Base-by-base conservation (phyloP, 2,888 invertebrate species). In the Pristionchus japonicus region DNA sequence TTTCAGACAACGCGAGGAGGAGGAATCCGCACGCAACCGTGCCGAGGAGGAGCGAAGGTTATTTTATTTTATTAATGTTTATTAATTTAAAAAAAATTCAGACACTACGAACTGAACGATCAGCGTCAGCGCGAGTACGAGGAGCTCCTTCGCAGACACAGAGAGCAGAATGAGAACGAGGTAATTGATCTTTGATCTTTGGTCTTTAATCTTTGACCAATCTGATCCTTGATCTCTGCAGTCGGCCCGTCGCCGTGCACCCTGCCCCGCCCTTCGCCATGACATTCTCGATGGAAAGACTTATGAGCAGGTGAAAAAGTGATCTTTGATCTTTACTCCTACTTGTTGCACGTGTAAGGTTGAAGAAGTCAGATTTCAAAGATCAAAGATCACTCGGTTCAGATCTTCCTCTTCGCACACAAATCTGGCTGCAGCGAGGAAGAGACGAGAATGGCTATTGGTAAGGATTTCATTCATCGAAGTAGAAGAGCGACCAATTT, bases 361-460 rank as follows among this genome's bases (percentile, higher is more conserved):
- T 40, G 0, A 27, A 31, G 27, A n/a, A 23, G 23, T 9, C 7
- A 40, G 27, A 52, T 83, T 34, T 40, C 2, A 15, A 52, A 61
- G 84, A 61, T 61, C 13, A 61, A 40, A 7, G 9, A 40, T 15
- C 23, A 15, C 64, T 61, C 34, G n/a, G n/a, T 64, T 70, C 70
- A 85, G 85, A 85, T 85, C 52, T 83, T 83, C 82, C 49, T 83
- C 52, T 83, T 52, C 82, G 82, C 82, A 7, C 82, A 83, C 82
- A 83, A 83, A 49, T 49, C 82, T 23, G 82, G 82, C 31, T 83
- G 82, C 82, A 52, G 52, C 15, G 82, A 83, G 82, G 52, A 34
- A 11, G 82, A 83, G 52, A 52, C 52, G 31, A 49, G 52, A 20
- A 83, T 17, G 34, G 82, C 82, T 37, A 52, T 83, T 23, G 82